These are phyloP conservation scores for Ganaspis brasiliensis DNA, from an alignment of 2,888 invertebrate genomes.

Conservation along the genomic window DNA sequence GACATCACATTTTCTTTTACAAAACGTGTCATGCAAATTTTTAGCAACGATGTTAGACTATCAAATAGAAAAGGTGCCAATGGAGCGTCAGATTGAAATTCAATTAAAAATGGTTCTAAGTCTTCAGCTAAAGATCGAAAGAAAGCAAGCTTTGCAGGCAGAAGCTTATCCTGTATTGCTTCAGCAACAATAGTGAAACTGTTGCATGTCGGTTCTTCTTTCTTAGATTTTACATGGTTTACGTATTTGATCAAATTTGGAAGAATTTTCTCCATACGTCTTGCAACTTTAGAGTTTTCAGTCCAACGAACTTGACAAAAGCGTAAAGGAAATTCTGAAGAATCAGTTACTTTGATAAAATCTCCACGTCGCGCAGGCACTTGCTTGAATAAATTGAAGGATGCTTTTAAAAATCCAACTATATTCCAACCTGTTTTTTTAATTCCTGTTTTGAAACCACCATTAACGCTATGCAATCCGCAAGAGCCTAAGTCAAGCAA, in stretches of 20 bases:
- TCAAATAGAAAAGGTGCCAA: slow-evolving; percentile 53
- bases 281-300: slow-evolving; percentile 44
- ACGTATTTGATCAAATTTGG: slow-evolving; percentile 2
- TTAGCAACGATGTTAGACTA: slow-evolving; percentile 24
- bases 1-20: slow-evolving; percentile 46
- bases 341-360: slow-evolving; percentile 37
- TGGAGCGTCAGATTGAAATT: slow-evolving; percentile 57
- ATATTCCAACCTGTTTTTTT: slow-evolving; percentile 40
- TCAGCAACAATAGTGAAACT: slow-evolving; percentile 51
- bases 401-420: slow-evolving; percentile 11
- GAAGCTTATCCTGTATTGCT: slow-evolving; percentile 50
- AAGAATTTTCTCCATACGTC: background rate
- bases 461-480: slow-evolving; percentile 43
- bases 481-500: slow-evolving; percentile 44
- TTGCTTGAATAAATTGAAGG: background rate
- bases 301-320: slow-evolving; percentile 46
- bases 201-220: slow-evolving; percentile 45
- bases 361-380: slow-evolving; percentile 10
- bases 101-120: slow-evolving; percentile 56
- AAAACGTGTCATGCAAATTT: slow-evolving; percentile 47
- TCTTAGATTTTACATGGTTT: slow-evolving; percentile 33
- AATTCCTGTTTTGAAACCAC: slow-evolving; percentile 43
- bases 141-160: slow-evolving; percentile 54
- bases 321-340: slow-evolving; percentile 34
- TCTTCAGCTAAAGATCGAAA: slow-evolving; percentile 52